Evolutionary conservation across 2,113 vertebrate species (phyloP), one percentile per base, ranked within the genome.

Genomic region (Mormyrus iriodes): DNA sequence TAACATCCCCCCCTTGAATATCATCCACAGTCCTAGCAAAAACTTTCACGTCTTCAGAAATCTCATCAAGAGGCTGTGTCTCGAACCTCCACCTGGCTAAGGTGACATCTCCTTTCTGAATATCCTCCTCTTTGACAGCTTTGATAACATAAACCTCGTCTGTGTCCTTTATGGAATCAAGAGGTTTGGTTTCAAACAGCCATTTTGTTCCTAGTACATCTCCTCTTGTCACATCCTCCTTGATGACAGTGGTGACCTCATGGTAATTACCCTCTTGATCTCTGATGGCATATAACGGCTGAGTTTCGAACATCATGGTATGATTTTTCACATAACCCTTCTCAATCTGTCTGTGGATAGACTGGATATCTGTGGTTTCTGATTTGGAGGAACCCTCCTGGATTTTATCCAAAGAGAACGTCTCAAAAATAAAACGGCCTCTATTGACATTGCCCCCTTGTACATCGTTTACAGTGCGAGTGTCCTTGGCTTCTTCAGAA

Each of bases 141-240:
- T 97, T 97, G 89, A 98, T 97, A 53, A 98, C 24, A 90, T 98
- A 97, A 15, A 98, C 96, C 65, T 96, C 96, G 88, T 97, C 94
- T 35, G 95, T 95, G 90, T 97, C 94, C 89, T 95, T 97, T 91
- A 98, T 97, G 17, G 97, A 95, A 51, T 97, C 97, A 27, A 98
- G 92, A 31, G 97, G 97, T 90, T 97, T 98, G 27, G 97, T 98
- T 96, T 98, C 97, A 96, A 98, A 98, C 92, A 98, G 91, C 97
- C 97, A 98, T 4, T 97, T 96, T 9, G 97, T 96, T 69, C 97
- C 97, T 24, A 97, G 91, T 15, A 98, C 97, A 94, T 98, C 96
- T 85, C 97, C 97, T 24, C 95, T 94, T 86, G 95, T 95, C 15
- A 97, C 94, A 69, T 98, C 97, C 91, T 98, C 97, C 52, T 97